Percentiles rank a stretch among this genome's conserved stretches.
These are phyloP conservation scores for Macrostomum lignano DNA, from an alignment of 1,140 invertebrate genomes.

Conservation along the genomic window DNA sequence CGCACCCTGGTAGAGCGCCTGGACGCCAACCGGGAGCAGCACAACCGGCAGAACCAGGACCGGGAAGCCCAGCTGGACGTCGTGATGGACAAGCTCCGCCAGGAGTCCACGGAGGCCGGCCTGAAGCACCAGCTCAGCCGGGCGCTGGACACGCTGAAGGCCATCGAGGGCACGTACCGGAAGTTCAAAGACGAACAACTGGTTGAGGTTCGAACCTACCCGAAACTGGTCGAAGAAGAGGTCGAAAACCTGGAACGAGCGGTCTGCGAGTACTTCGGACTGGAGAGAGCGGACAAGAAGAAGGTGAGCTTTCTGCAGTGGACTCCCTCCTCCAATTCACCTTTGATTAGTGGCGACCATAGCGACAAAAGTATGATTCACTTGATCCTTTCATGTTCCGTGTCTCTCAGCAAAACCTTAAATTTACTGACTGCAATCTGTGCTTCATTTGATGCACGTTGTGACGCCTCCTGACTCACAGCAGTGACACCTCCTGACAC, in stretches of 20 bases:
- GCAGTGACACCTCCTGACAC: no score
- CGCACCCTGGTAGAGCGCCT: constrained; percentile 22
- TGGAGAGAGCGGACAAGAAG: constrained; percentile 15
- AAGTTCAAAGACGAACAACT: constrained; percentile 17
- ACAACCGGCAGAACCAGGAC: constrained; percentile 24
- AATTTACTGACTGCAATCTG: no score
- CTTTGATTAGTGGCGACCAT: no score
- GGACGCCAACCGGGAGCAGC: constrained; percentile 15
- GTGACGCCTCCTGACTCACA: no score
- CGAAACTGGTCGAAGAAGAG: constrained; percentile 17
- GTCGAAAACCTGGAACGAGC: constrained; percentile 16
- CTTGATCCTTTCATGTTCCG: no score
- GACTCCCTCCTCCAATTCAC: no score
- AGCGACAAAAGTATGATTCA: no score
- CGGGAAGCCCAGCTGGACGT: constrained; percentile 22
- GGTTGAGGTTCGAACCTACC: constrained; percentile 18
- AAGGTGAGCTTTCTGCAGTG: constrained; percentile 15
- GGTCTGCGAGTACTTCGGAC: constrained; percentile 17
- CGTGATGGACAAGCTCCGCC: constrained; percentile 25
- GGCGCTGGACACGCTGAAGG: constrained; percentile 15
- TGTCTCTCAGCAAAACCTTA: no score
- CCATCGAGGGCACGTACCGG: constrained; percentile 20
- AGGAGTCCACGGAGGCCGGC: constrained; percentile 17
- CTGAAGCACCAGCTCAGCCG: constrained; percentile 15
- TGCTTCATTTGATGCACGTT: no score